Percentiles rank a stretch among this genome's conserved stretches.
Conservation (phyloP, 1,140 invertebrate genomes). For the Dinothrombium tinctorium region DNA sequence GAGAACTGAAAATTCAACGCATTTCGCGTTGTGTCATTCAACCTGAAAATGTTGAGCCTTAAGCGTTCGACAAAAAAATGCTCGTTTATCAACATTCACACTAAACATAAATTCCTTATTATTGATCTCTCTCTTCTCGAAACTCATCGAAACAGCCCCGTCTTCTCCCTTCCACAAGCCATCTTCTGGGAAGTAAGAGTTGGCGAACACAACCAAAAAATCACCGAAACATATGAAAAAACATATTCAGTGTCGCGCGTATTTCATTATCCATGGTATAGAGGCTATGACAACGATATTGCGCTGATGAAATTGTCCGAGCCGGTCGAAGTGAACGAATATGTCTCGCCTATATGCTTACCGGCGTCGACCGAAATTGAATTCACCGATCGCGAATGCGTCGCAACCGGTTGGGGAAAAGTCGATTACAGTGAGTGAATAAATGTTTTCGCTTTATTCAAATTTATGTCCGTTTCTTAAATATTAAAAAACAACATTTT, state of each 20-base stretch:
- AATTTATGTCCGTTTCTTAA: no score
- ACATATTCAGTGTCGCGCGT: constrained; percentile 31
- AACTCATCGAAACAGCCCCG: constrained; percentile 30
- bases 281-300: constrained; percentile 18
- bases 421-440: constrained; percentile 14
- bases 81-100: no score
- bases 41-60: background rate
- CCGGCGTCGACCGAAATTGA: constrained; percentile 18
- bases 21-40: background rate
- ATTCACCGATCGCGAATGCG: constrained; percentile 27
- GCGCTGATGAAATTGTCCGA: constrained; percentile 58
- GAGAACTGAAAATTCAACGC: background rate
- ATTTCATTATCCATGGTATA: constrained; percentile 17
- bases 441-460: no score
- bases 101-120: background rate
- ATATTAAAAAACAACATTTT: no score
- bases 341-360: constrained; percentile 18
- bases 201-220: constrained; percentile 51
- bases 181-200: constrained; percentile 30
- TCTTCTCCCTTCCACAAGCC: constrained; percentile 47
- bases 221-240: constrained; percentile 41
- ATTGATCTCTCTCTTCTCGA: background rate
- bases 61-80: background rate
- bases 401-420: constrained; percentile 59
- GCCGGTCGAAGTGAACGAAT: constrained; percentile 25